Conservation (phyloP, 1,140 invertebrate genomes). For the Drosophila parabipectinata region DNA sequence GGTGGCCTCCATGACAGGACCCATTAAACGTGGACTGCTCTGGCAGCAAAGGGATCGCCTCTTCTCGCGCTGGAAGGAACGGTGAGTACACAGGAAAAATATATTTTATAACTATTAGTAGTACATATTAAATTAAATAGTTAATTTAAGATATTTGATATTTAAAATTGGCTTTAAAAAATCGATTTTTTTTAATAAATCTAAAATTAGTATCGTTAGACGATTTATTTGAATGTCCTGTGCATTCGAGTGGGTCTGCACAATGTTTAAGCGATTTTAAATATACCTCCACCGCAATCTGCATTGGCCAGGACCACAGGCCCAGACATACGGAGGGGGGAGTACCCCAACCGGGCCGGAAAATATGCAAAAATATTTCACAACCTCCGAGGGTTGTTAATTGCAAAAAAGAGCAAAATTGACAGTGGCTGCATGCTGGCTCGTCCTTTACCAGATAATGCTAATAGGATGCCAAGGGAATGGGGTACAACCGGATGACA, state of each 20-base stretch:
- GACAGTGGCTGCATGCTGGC: constrained; percentile 60
- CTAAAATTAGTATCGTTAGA: not conserved
- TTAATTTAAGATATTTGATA: not conserved
- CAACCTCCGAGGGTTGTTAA: constrained; percentile 55
- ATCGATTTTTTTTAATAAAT: not conserved
- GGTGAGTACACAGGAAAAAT: constrained; percentile 63
- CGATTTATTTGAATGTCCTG: not conserved
- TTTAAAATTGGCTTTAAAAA: not conserved
- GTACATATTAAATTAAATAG: too few species aligned
- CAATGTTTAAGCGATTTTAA: constrained; percentile 62
- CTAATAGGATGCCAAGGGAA: constrained; percentile 41
- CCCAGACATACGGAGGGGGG: constrained; percentile 17
- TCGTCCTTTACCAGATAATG: constrained; percentile 56
- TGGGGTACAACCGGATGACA: constrained; percentile 3
- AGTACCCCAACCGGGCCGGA: not conserved
- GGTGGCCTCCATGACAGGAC: constrained; percentile 84
- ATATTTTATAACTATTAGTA: not conserved
- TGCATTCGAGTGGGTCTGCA: constrained; percentile 15
- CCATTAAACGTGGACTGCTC: constrained; percentile 87
- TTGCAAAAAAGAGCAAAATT: constrained; percentile 73
- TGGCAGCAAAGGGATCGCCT: constrained; percentile 89
- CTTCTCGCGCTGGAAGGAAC: constrained; percentile 89
- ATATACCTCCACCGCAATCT: constrained; percentile 57
- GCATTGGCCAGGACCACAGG: constrained; percentile 20
- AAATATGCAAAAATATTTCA: constrained; percentile 69